A percentile compares a stretch with the other conserved stretches of the same genome.
Evolutionary conservation across 2,797 vertebrate genomes (phyloP).

Genomic region (Onychomys arenicola): DNA sequence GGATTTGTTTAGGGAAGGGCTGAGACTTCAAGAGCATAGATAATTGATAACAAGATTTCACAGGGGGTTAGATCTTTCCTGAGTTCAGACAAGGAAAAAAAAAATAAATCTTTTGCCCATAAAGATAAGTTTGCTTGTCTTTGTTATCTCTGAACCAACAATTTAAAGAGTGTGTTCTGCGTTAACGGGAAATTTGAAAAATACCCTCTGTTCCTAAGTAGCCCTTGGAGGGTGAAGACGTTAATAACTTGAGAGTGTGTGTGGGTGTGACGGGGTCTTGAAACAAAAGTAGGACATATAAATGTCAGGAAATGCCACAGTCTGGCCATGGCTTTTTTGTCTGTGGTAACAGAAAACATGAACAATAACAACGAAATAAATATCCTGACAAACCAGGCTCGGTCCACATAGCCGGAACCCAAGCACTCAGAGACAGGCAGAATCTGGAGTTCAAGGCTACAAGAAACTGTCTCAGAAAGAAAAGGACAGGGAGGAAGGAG

Average conservation of each 20-base stretch:
- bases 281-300: slow-evolving; percentile 65
- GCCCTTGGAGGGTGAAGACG: slow-evolving; percentile 2
- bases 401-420: neutral
- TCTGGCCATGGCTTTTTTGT: neutral
- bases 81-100: neutral
- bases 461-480: neutral
- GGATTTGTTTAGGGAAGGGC: neutral
- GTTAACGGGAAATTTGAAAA: neutral
- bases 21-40: neutral
- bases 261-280: slow-evolving; percentile 57
- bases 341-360: slow-evolving; percentile 46
- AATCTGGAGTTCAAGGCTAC: neutral
- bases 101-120: neutral
- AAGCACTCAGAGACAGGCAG: neutral
- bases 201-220: neutral
- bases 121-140: slow-evolving; percentile 17
- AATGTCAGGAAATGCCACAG: slow-evolving; percentile 72
- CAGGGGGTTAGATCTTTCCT: neutral
- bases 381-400: neutral
- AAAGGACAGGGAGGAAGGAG: too few species aligned
- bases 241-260: slow-evolving; percentile 37
- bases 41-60: neutral
- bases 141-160: neutral
- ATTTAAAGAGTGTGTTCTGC: neutral
- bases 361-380: slow-evolving; percentile 48